A percentile compares a stretch with the other conserved stretches of the same genome.
These are phyloP conservation scores for Labia minor DNA, from an alignment of 2,888 invertebrate genomes.

Conservation along the genomic window DNA sequence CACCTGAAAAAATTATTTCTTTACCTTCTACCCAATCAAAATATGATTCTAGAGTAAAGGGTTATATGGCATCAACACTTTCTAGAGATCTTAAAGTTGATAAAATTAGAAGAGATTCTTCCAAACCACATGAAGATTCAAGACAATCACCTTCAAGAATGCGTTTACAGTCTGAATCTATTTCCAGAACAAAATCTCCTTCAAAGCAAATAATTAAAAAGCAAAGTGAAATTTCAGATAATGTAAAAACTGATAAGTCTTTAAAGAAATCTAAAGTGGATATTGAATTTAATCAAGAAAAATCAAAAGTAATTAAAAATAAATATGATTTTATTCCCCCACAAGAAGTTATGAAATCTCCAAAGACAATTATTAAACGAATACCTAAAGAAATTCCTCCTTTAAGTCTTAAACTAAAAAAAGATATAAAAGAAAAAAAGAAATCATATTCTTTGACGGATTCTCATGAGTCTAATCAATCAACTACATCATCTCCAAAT, in stretches of 20 bases:
- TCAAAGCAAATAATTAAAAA: conserved; percentile 14
- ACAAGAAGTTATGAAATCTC: too few relatives aligned
- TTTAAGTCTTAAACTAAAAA: conserved; percentile 19
- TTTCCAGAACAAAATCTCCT: not conserved
- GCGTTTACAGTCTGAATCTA: not conserved
- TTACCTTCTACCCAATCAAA: not conserved
- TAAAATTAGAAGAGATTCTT: conserved; percentile 24
- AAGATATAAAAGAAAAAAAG: not conserved
- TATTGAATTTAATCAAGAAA: conserved; percentile 23
- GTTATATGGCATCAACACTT: conserved; percentile 50
- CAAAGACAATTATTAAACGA: conserved; percentile 27
- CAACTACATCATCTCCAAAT: not conserved
- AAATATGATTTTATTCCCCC: too few relatives aligned
- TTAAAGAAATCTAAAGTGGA: conserved; percentile 26
- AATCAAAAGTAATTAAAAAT: too few relatives aligned
- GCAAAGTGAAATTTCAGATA: conserved; percentile 32
- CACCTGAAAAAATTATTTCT: conserved; percentile 24
- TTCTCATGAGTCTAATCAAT: not conserved
- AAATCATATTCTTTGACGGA: not conserved
- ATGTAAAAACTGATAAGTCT: conserved; percentile 31
- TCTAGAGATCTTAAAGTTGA: conserved; percentile 46
- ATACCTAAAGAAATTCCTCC: conserved; percentile 28
- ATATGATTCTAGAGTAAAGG: conserved; percentile 27
- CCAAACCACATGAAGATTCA: not conserved
- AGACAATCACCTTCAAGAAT: not conserved